Conservation (phyloP, 2,888 invertebrate species). For the Hydroisotoma schaefferi region DNA sequence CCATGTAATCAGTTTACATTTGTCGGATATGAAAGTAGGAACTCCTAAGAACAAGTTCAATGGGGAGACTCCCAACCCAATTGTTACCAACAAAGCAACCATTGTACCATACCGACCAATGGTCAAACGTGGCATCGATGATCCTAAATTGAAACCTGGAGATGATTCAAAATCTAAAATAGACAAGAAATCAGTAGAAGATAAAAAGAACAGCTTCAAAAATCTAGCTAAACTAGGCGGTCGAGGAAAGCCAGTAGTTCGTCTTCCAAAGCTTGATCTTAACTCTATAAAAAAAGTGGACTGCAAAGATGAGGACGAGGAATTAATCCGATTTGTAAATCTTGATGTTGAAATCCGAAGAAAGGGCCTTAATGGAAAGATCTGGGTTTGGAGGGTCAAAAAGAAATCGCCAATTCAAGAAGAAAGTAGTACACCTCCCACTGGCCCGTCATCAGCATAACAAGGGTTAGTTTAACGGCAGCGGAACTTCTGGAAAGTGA, state of each 20-base stretch:
- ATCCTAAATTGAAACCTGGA: not conserved
- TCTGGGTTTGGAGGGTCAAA: slow-evolving; percentile 4
- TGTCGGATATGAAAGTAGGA: slow-evolving; percentile 3
- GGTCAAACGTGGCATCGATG: not conserved
- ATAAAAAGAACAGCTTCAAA: not conserved
- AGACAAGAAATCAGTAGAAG: not conserved
- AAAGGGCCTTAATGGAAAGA: slow-evolving; percentile 6
- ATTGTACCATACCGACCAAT: not conserved
- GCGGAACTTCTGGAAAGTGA: too few relatives aligned
- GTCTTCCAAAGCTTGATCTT: not conserved
- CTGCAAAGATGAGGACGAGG: not conserved
- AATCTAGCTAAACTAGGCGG: too few relatives aligned
- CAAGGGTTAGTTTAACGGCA: too few relatives aligned
- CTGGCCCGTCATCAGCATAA: too few relatives aligned
- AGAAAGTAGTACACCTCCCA: too few relatives aligned
- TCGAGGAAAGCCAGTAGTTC: not conserved
- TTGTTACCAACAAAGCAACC: not conserved
- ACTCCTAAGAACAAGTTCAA: too few relatives aligned
- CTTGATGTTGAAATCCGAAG: slow-evolving; percentile 17
- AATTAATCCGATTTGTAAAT: slow-evolving; percentile 2
- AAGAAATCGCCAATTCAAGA: too few relatives aligned
- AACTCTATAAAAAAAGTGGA: not conserved
- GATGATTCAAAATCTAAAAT: not conserved
- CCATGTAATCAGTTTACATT: slow-evolving; percentile 42
- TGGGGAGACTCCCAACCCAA: too few relatives aligned